Evolutionary conservation across 2,113 vertebrate genomes (phyloP).

Genomic region (Myiagra hebetior): DNA sequence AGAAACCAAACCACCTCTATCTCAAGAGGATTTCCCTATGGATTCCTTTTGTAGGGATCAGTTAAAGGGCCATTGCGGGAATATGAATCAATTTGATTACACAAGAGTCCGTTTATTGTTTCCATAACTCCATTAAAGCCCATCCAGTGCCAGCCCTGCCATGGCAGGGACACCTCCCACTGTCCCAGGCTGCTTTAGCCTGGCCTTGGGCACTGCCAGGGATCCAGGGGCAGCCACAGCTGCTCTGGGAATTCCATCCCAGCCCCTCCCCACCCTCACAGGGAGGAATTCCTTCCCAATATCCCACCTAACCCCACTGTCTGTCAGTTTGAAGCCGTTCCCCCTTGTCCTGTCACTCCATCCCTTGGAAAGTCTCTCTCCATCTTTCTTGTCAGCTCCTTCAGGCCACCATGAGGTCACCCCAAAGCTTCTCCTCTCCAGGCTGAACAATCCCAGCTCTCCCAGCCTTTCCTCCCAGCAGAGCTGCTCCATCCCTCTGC

Average conservation of each 20-base stretch:
- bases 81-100: too few relatives aligned
- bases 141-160: neutral
- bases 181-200: neutral
- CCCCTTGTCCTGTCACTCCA: accelerated
- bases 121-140: too few relatives aligned
- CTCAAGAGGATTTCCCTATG: neutral
- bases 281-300: neutral
- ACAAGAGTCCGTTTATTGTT: too few relatives aligned
- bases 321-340: neutral
- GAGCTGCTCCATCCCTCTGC: neutral
- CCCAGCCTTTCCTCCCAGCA: neutral
- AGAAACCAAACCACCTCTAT: neutral
- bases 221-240: neutral
- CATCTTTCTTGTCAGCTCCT: neutral
- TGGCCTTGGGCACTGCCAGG: neutral
- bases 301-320: accelerated
- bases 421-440: neutral
- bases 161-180: neutral
- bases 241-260: neutral
- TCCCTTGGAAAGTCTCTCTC: too few relatives aligned
- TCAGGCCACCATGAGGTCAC: accelerated
- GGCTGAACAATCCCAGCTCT: neutral
- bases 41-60: neutral
- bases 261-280: accelerated
- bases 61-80: neutral